Base-by-base conservation (phyloP, 2,113 vertebrate genomes). In the Hippoglossus stenolepis region DNA sequence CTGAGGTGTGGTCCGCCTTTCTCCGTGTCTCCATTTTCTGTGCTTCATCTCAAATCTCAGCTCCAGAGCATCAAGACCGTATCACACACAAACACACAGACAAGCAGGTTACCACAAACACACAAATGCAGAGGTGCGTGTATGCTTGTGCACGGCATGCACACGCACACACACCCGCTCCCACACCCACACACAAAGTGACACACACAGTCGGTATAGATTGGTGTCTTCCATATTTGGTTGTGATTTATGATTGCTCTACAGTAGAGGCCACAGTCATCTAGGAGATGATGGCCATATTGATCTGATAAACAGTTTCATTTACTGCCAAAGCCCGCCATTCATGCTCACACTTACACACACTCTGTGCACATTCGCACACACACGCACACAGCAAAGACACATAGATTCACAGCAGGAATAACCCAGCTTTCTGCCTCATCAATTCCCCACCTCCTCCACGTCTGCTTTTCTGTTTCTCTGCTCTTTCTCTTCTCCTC, bases 281-380 rank as follows among this genome's bases (percentile, higher is more conserved):
- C 88, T 92, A 82, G 81, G 88, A 89, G 88, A 93, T 93, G 92
- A 93, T 93, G 90, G 85, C 91, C 89, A 84, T 93, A 92, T 93
- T 92, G 91, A 93, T 93, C 90, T 86, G 89, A 92, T 92, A 93
- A 93, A 92, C 90, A 91, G 86, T 93, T 92, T 92, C 88, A 93
- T 92, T 93, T 92, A 91, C 92, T 92, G 88, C 90, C 89, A 80
- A 85, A 88, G 84, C 79, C 84, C 73, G 70, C 87, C 90, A 88
- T 89, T 92, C 89, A 87, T 64, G 82, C 76, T 31, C 79, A 53
- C 80, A 53, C 65, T 23, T 67, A 70, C 35, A 61, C 67, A 45
- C 56, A 61, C 62, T 5, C 12, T n/a, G 45, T 58, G 65, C 67
- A 73, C 73, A 66, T 21, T 21, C 24, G 35, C 58, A 65, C 58